phyloP scores from a whole-genome alignment of 30 jellyfish, hydroid and myxozoan species.

The Pseudorhiza aurosa region DNA sequence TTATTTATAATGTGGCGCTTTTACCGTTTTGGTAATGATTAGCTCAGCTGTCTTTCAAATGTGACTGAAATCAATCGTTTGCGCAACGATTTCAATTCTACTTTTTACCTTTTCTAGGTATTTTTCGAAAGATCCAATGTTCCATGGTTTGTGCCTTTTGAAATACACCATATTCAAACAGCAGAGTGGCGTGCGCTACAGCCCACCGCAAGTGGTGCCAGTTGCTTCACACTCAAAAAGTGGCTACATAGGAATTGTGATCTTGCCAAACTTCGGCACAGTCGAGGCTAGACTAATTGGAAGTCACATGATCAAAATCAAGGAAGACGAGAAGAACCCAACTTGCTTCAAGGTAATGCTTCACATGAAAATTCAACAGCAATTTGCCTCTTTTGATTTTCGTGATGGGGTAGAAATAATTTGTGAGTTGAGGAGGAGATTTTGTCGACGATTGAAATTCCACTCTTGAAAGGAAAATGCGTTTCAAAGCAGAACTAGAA shows the following conservation, averaged over 20 bases:
- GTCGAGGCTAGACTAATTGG: constrained; percentile 10
- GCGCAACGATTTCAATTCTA: too few species aligned
- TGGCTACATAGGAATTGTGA: neutral
- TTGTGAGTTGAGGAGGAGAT: too few species aligned
- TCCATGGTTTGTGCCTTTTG: constrained; percentile 44
- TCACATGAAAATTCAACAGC: too few species aligned
- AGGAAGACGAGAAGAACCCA: constrained; percentile 18
- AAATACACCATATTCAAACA: neutral
- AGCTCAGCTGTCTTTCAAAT: too few species aligned
- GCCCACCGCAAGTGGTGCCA: neutral
- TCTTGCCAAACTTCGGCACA: neutral
- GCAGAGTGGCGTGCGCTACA: neutral
- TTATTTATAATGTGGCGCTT: too few species aligned
- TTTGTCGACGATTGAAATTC: too few species aligned
- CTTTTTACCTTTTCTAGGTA: neutral
- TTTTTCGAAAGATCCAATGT: neutral
- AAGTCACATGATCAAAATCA: neutral
- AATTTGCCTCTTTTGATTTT: too few species aligned
- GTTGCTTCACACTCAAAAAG: neutral
- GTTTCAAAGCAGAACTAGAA: too few species aligned
- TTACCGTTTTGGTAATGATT: too few species aligned
- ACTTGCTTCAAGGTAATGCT: constrained; percentile 38
- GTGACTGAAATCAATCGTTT: too few species aligned
- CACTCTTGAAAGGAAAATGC: too few species aligned
- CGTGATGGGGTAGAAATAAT: too few species aligned